A percentile compares a stretch with the other conserved stretches of the same genome.
Evolutionary conservation across 1,140 invertebrate genomes (phyloP).

Genomic region (Zaprionus taronus): DNA sequence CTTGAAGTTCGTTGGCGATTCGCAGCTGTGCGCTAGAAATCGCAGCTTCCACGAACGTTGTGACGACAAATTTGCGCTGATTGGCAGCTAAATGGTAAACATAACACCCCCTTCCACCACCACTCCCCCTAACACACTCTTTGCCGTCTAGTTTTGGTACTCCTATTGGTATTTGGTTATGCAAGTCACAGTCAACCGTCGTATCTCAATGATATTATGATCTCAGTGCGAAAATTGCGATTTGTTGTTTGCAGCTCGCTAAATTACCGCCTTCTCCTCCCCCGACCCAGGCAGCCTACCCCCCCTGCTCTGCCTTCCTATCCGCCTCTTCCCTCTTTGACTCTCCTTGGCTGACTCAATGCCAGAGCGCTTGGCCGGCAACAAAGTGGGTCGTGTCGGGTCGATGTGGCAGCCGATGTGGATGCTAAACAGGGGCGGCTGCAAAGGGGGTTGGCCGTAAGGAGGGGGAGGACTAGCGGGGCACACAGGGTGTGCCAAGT

Average conservation of each 20-base stretch:
- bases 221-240: constrained; percentile 74
- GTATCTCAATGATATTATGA: constrained; percentile 76
- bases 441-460: neutral
- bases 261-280: constrained; percentile 51
- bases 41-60: constrained; percentile 37
- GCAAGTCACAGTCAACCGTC: constrained; percentile 45
- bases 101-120: constrained; percentile 9
- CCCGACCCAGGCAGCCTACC: constrained; percentile 9
- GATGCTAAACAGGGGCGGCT: neutral
- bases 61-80: constrained; percentile 45
- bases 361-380: constrained; percentile 55
- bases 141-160: neutral
- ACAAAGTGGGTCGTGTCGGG: constrained; percentile 66
- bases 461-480: neutral
- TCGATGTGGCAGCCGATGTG: constrained; percentile 37
- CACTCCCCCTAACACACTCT: neutral
- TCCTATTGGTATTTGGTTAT: constrained; percentile 34
- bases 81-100: constrained; percentile 51
- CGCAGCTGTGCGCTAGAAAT: constrained; percentile 51
- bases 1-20: neutral
- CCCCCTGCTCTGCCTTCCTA: neutral
- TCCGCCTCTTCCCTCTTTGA: neutral
- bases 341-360: constrained; percentile 56
- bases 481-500: constrained; percentile 69
- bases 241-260: constrained; percentile 52